These are phyloP conservation scores for Littorina saxatilis DNA, from an alignment of 1,140 invertebrate genomes.

Conservation along the genomic window DNA sequence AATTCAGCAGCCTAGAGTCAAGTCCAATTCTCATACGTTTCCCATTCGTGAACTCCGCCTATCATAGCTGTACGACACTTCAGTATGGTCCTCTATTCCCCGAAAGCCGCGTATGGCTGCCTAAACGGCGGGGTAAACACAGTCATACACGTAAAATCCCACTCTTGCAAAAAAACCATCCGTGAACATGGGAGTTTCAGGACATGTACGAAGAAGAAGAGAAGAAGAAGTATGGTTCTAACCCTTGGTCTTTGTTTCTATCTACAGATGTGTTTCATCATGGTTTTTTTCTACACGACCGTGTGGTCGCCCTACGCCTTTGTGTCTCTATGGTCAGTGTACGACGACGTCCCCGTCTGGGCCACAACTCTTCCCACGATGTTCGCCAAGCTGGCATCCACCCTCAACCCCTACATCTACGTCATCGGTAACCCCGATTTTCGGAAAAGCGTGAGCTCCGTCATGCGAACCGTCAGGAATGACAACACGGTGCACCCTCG, in stretches of 20 bases:
- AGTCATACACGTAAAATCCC: too few species aligned
- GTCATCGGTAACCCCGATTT: slow-evolving; percentile 34
- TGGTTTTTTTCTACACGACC: slow-evolving; percentile 37
- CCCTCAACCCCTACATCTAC: slow-evolving; percentile 45
- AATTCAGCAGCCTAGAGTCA: neutral
- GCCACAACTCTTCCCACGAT: slow-evolving; percentile 39
- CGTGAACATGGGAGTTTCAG: too few species aligned
- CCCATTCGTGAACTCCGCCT: too few species aligned
- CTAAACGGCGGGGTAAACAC: too few species aligned
- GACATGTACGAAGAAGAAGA: too few species aligned
- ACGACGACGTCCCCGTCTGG: slow-evolving; percentile 16
- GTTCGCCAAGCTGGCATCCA: slow-evolving; percentile 41
- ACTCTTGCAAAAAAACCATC: too few species aligned
- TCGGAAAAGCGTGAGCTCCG: neutral
- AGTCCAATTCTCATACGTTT: too few species aligned
- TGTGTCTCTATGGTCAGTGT: slow-evolving; percentile 33
- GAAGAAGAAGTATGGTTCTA: too few species aligned
- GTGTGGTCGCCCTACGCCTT: slow-evolving; percentile 46
- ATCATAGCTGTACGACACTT: too few species aligned
- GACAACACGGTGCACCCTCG: neutral
- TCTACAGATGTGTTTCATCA: slow-evolving; percentile 41
- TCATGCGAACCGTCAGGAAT: neutral
- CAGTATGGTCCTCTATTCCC: too few species aligned
- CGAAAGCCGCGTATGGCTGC: too few species aligned
- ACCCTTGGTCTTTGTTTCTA: neutral